A percentile compares a stretch with the other conserved stretches of the same genome.
These are phyloP conservation scores for Archivesica marissinica DNA, from an alignment of 1,140 invertebrate genomes.

Conservation along the genomic window DNA sequence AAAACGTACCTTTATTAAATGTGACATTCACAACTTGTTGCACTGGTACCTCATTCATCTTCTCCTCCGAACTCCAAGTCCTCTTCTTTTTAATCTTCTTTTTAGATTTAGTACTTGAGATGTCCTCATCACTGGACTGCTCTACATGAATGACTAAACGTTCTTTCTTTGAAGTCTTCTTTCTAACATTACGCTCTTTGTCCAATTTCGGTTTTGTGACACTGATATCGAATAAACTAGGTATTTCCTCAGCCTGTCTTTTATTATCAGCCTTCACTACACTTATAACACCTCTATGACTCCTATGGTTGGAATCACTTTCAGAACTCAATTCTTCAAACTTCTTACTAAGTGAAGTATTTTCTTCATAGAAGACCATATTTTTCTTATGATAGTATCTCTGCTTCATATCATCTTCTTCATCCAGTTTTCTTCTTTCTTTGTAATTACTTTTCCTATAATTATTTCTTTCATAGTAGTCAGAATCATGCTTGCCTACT, in stretches of 20 bases:
- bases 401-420: background rate
- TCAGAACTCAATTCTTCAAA: conserved; percentile 47
- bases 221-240: conserved; percentile 36
- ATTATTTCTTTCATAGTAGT: background rate
- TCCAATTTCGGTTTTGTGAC: conserved; percentile 31
- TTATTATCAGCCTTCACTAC: conserved; percentile 11
- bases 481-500: background rate
- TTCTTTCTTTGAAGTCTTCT: background rate
- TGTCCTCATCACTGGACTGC: conserved; percentile 34
- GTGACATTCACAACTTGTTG: conserved; percentile 38
- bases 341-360: background rate
- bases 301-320: conserved; percentile 28
- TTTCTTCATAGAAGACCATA: conserved; percentile 34
- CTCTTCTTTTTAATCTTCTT: conserved; percentile 36
- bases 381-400: conserved; percentile 31
- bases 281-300: conserved; percentile 47
- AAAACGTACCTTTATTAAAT: conserved; percentile 42
- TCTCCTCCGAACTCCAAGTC: conserved; percentile 31
- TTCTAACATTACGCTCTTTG: background rate
- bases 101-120: conserved; percentile 1
- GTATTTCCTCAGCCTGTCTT: background rate
- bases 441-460: background rate
- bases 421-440: background rate
- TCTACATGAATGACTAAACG: conserved; percentile 47
- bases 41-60: background rate